phyloP scores from a whole-genome alignment of 1,140 invertebrate species.

The Musca vetustissima region DNA sequence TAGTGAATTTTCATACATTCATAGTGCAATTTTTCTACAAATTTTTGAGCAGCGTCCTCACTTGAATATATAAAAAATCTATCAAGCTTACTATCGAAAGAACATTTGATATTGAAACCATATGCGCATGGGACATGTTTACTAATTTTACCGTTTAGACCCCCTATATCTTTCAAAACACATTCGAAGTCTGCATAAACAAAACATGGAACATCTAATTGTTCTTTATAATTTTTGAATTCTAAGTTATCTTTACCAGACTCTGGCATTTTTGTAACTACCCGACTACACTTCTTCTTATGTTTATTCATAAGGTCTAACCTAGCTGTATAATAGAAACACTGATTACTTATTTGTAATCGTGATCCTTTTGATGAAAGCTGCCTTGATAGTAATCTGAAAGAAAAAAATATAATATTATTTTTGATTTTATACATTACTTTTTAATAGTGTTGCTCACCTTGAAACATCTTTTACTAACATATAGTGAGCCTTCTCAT shows the following conservation, averaged over 20 bases:
- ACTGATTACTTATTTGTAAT: background rate
- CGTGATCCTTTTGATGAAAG: background rate
- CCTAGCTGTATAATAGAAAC: background rate
- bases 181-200: constrained; percentile 52
- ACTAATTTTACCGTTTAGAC: background rate
- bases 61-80: background rate
- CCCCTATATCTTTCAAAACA: constrained; percentile 30
- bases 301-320: background rate
- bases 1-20: background rate
- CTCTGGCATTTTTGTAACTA: constrained; percentile 32
- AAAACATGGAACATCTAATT: constrained; percentile 43
- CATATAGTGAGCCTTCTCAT: constrained; percentile 28
- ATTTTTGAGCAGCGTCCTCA: background rate
- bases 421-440: background rate
- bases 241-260: constrained; percentile 32
- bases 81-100: background rate
- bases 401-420: background rate
- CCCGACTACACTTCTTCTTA: background rate
- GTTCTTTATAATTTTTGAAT: constrained; percentile 38
- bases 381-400: constrained; percentile 1
- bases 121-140: background rate
- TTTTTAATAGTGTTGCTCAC: constrained; percentile 33
- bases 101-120: constrained; percentile 5
- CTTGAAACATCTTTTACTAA: constrained; percentile 33
- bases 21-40: background rate